Conservation (phyloP, 2,888 invertebrate species). For the Strigamia transsilvanica region DNA sequence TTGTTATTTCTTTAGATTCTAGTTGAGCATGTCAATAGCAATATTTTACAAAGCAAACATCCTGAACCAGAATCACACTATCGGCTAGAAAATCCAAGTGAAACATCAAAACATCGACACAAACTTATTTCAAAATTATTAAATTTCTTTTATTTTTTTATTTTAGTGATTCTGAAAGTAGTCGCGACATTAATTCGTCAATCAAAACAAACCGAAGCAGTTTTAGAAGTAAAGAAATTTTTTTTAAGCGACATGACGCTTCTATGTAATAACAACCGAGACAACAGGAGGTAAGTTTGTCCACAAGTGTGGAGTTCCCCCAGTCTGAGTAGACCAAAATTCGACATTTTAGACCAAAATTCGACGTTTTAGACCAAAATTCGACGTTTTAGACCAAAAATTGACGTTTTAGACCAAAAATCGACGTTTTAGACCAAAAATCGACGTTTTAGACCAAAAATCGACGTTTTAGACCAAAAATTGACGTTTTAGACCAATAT, state of each 20-base stretch:
- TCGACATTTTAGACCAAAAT: too few species aligned
- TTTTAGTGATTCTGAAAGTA: conserved; percentile 93
- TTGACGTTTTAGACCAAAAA: too few species aligned
- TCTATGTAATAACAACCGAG: conserved; percentile 94
- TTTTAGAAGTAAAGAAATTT: conserved; percentile 91
- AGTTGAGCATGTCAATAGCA: conserved; percentile 96
- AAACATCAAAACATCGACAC: too few species aligned
- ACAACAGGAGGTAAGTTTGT: conserved; percentile 78
- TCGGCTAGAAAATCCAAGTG: conserved; percentile 95
- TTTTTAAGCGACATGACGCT: conserved; percentile 99
- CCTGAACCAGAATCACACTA: conserved; percentile 95
- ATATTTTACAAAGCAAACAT: conserved; percentile 91
- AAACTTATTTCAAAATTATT: too few species aligned
- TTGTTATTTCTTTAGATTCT: conserved; percentile 72
- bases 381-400: too few species aligned
- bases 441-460: too few species aligned
- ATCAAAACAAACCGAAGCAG: conserved; percentile 90
- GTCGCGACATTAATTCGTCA: conserved; percentile 96
- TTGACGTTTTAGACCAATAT: too few species aligned
- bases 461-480: too few species aligned
- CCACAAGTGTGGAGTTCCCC: neutral
- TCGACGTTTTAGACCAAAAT: too few species aligned
- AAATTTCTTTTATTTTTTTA: too few species aligned
- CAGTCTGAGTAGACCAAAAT: too few species aligned
- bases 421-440: too few species aligned